Conservation (phyloP, 2,888 invertebrate genomes). For the Apomyelois bistriatella region DNA sequence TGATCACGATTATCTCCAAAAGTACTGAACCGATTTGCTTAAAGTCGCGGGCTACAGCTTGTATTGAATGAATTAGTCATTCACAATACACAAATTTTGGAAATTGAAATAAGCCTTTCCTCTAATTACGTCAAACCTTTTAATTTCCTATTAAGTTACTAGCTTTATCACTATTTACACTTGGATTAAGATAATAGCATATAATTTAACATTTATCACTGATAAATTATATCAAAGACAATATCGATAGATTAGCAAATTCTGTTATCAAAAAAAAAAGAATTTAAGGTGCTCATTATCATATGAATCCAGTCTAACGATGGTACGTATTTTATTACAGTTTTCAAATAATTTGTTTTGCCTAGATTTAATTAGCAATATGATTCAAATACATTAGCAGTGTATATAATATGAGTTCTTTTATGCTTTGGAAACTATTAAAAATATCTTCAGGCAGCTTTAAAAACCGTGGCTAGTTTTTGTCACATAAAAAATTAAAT, state of each 20-base stretch:
- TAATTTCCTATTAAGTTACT: not conserved
- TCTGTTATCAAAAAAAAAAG: not conserved
- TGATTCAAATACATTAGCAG: not conserved
- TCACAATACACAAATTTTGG: no score
- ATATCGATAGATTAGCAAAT: constrained; percentile 5
- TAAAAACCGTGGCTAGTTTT: no score
- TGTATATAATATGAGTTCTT: no score
- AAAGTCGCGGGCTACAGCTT: no score
- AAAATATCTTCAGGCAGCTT: no score
- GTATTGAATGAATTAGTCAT: no score
- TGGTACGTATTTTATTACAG: constrained; percentile 44
- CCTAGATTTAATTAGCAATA: not conserved
- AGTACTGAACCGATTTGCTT: no score
- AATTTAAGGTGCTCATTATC: constrained; percentile 25
- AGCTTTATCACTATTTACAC: not conserved
- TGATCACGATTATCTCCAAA: no score
- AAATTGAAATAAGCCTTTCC: no score
- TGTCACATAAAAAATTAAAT: no score
- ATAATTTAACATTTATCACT: not conserved
- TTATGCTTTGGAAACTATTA: no score
- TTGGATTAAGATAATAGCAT: not conserved
- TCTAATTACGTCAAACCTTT: not conserved
- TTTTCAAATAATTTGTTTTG: not conserved
- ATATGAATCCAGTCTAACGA: constrained; percentile 43
- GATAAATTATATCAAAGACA: constrained; percentile 6